Evolutionary conservation across 2,888 invertebrate genomes (phyloP).

Genomic region (Cataglyphis altisquamis): DNA sequence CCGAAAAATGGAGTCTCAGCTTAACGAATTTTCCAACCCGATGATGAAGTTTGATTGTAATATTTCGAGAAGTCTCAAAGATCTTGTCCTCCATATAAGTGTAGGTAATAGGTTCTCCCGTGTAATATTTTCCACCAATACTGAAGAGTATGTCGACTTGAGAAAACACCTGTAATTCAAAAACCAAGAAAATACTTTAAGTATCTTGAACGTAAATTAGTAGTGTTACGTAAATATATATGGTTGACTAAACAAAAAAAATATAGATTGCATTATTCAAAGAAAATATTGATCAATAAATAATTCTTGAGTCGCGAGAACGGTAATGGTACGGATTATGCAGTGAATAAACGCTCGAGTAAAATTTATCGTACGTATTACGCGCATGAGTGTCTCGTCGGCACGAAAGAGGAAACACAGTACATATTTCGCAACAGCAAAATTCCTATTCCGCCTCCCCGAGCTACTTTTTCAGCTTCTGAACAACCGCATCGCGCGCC

Average conservation of each 20-base stretch:
- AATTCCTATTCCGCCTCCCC: constrained; percentile 53
- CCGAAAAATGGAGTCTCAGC: constrained; percentile 92
- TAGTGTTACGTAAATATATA: background rate
- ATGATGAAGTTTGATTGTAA: constrained; percentile 93
- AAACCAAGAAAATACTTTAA: constrained; percentile 55
- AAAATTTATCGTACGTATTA: constrained; percentile 55
- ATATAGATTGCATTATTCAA: background rate
- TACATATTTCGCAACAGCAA: constrained; percentile 53
- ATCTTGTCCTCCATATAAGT: constrained; percentile 92
- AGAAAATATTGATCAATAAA: constrained; percentile 34
- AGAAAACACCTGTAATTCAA: constrained; percentile 90
- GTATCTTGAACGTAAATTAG: background rate
- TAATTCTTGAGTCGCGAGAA: background rate
- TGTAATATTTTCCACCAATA: constrained; percentile 92
- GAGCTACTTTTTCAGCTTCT: constrained; percentile 52
- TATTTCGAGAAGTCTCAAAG: constrained; percentile 93
- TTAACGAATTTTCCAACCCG: constrained; percentile 94
- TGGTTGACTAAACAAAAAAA: background rate
- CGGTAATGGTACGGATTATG: constrained; percentile 15
- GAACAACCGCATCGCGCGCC: constrained; percentile 54
- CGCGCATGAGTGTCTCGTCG: constrained; percentile 50
- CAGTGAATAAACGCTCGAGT: constrained; percentile 39
- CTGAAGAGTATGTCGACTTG: constrained; percentile 93
- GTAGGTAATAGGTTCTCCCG: constrained; percentile 92
- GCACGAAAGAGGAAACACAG: constrained; percentile 47